Conservation (phyloP, 2,888 invertebrate species). For the Crossocerus cetratus region DNA sequence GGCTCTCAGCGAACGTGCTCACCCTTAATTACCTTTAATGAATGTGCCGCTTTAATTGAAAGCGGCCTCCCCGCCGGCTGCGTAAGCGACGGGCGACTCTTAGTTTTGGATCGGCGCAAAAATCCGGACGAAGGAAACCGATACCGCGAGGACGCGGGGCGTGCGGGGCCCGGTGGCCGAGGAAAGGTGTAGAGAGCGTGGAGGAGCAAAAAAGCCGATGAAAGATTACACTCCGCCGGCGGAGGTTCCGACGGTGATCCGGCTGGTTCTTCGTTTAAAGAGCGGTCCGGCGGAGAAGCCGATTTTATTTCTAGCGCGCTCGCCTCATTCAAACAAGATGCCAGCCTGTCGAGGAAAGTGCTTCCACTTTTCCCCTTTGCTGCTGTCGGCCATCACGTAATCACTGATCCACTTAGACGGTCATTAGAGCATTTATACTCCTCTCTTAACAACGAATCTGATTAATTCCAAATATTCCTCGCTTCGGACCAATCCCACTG, state of each 20-base stretch:
- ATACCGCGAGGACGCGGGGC: neutral
- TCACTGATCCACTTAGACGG: no score
- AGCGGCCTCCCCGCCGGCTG: slow-evolving; percentile 24
- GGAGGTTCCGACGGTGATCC: slow-evolving; percentile 19
- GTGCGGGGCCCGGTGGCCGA: no score
- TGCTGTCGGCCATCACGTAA: no score
- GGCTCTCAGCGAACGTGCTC: no score
- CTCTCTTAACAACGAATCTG: no score
- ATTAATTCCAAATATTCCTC: no score
- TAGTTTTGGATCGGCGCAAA: slow-evolving; percentile 39
- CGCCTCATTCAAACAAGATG: no score
- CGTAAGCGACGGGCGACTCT: slow-evolving; percentile 33
- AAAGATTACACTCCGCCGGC: slow-evolving; percentile 27
- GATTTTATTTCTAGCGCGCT: neutral
- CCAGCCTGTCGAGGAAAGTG: no score
- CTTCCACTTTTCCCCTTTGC: no score
- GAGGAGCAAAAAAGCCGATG: slow-evolving; percentile 24
- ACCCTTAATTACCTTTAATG: slow-evolving; percentile 48
- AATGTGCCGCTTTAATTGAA: slow-evolving; percentile 59
- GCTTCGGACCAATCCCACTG: no score
- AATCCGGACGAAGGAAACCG: slow-evolving; percentile 3
- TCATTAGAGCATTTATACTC: no score
- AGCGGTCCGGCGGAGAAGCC: slow-evolving; percentile 4
- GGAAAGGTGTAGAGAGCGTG: neutral
- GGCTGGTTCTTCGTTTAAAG: slow-evolving; percentile 10